Percentiles rank a stretch among this genome's conserved stretches.
Conservation (phyloP, 2,797 vertebrate species). For the Otus scops region DNA sequence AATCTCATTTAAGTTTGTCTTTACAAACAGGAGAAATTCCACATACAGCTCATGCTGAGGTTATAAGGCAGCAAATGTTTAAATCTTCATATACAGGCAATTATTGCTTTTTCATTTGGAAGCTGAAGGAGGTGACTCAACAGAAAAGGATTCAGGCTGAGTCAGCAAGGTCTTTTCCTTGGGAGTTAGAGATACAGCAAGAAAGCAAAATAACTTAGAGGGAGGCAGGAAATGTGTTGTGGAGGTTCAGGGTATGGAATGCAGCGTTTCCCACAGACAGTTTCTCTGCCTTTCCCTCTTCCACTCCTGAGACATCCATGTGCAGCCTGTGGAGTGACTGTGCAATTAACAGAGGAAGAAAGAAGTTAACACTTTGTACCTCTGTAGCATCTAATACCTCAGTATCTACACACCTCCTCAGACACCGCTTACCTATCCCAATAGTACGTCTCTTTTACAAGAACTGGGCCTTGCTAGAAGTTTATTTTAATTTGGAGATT, state of each 20-base stretch:
- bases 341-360: background rate
- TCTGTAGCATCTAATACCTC: background rate
- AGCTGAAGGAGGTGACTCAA: constrained; percentile 39
- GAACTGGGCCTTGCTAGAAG: background rate
- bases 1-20: background rate
- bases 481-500: background rate
- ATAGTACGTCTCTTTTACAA: rapidly evolving
- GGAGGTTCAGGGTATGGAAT: background rate
- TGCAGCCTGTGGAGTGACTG: background rate
- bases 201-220: constrained; percentile 23
- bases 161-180: constrained; percentile 9
- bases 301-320: background rate
- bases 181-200: background rate
- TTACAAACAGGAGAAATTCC: constrained; percentile 3
- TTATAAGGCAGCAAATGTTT: constrained; percentile 9
- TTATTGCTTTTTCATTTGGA: constrained; percentile 33
- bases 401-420: background rate
- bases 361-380: background rate
- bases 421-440: background rate
- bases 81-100: constrained; percentile 16
- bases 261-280: background rate
- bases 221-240: background rate
- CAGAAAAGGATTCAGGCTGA: constrained; percentile 31
- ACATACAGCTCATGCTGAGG: background rate
- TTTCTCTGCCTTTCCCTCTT: background rate